Percentiles rank a stretch among this genome's conserved stretches.
Conservation (phyloP, 2,113 vertebrate genomes). For the Mesoclemmys tuberculata region DNA sequence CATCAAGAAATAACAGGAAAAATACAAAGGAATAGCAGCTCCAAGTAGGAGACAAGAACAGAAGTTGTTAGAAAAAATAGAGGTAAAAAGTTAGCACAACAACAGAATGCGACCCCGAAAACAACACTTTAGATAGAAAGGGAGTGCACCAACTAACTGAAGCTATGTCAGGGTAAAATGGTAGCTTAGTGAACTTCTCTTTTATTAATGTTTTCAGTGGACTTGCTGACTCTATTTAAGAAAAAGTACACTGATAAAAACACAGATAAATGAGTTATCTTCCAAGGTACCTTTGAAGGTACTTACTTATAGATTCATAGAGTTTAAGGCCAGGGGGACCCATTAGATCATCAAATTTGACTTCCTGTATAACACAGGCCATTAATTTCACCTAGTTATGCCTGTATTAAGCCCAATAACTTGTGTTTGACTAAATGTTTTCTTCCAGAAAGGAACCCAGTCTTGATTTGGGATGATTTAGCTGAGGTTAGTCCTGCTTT, state of each 20-base stretch:
- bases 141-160: background rate
- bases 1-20: background rate
- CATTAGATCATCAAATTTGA: background rate
- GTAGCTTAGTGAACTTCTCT: background rate
- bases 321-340: background rate
- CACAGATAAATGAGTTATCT: background rate
- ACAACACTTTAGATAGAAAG: background rate
- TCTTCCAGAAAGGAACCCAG: background rate
- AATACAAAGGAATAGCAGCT: background rate
- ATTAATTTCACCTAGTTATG: background rate
- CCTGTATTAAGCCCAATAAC: background rate
- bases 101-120: background rate
- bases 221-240: slow-evolving; percentile 7
- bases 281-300: background rate
- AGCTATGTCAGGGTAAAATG: background rate
- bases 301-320: background rate
- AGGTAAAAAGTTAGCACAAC: background rate
- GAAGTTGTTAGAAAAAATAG: background rate
- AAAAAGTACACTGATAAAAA: background rate
- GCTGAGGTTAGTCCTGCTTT: no score
- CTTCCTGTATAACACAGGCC: background rate
- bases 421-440: background rate
- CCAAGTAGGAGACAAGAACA: background rate
- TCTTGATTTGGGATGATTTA: no score
- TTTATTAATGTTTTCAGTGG: background rate